Conservation (phyloP, 2,888 invertebrate species). For the Petrolisthes manimaculis region DNA sequence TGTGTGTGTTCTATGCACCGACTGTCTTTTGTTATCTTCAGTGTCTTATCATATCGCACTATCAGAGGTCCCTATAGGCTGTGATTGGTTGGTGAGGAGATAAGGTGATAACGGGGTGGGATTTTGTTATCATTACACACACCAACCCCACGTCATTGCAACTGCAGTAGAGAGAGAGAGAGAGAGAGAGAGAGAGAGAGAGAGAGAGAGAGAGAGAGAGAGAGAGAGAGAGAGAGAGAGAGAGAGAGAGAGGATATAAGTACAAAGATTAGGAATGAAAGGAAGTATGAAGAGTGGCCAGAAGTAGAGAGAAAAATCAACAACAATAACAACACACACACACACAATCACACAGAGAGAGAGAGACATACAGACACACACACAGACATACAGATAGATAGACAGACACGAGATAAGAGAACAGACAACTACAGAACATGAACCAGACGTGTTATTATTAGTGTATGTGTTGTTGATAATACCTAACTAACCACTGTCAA, state of each 20-base stretch:
- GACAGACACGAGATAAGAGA: background rate
- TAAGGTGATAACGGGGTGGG: too few relatives aligned
- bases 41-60: too few relatives aligned
- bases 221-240: background rate
- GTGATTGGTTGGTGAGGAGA: too few relatives aligned
- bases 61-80: too few relatives aligned
- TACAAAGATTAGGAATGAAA: background rate
- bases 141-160: too few relatives aligned
- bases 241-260: background rate
- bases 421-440: too few relatives aligned
- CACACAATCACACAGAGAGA: background rate
- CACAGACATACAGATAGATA: background rate
- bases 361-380: background rate
- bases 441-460: background rate
- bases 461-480: background rate
- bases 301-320: background rate
- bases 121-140: too few relatives aligned
- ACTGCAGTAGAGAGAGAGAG: background rate
- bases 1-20: background rate
- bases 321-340: background rate
- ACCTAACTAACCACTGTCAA: too few relatives aligned
- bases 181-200: slow-evolving; percentile 7
- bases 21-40: too few relatives aligned
- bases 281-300: background rate
- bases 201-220: slow-evolving; percentile 20